Conservation (phyloP, 2,113 vertebrate species). For the Aplodontia rufa region DNA sequence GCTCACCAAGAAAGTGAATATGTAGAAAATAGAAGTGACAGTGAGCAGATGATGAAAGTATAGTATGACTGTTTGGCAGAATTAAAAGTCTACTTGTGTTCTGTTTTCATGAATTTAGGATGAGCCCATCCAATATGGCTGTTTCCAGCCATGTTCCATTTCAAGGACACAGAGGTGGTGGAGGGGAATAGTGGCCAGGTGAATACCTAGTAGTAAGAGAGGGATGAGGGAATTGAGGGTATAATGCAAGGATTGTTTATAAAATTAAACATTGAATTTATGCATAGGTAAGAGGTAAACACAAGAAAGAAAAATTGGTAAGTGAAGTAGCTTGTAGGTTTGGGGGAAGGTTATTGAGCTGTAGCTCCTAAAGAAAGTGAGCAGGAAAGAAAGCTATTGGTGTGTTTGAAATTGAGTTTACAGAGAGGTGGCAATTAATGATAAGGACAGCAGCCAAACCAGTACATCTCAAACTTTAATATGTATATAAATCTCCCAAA, state of each 20-base stretch:
- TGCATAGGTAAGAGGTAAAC: background rate
- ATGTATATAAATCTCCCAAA: too few relatives aligned
- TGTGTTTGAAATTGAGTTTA: background rate
- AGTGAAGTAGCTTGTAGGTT: too few relatives aligned
- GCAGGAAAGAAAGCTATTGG: background rate
- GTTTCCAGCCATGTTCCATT: fast-evolving
- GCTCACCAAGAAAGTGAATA: background rate
- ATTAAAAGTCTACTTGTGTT: background rate
- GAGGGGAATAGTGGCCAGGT: background rate
- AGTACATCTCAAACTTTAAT: background rate
- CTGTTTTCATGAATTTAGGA: background rate
- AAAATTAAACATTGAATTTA: background rate
- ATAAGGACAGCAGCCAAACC: background rate
- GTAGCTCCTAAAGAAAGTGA: background rate
- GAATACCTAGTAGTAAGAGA: background rate
- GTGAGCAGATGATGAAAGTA: background rate
- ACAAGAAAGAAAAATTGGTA: background rate
- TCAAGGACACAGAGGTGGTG: background rate
- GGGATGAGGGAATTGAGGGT: too few relatives aligned
- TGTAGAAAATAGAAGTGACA: background rate
- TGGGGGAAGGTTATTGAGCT: background rate
- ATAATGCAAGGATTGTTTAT: background rate
- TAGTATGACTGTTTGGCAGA: background rate
- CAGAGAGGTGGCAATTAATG: background rate
- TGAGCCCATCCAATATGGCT: background rate